Conservation (phyloP, 2,888 invertebrate genomes). For the Stenodema calcarata region DNA sequence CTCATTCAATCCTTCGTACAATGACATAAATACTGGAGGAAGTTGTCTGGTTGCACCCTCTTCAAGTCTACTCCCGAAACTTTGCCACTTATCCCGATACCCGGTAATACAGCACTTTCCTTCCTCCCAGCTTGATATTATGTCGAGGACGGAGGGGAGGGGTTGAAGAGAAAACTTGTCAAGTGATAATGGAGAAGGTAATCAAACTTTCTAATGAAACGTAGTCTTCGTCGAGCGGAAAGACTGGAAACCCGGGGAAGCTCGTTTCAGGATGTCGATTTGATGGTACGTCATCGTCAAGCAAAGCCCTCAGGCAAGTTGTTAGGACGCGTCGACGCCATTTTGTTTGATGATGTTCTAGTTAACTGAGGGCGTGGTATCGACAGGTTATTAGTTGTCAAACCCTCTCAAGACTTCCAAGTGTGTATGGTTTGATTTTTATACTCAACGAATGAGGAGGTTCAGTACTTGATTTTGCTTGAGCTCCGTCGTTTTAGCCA, state of each 20-base stretch:
- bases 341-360: neutral
- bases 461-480: too few relatives aligned
- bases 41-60: neutral
- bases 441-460: too few relatives aligned
- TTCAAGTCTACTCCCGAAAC: neutral
- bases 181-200: constrained; percentile 28
- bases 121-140: neutral
- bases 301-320: neutral
- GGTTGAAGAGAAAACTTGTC: neutral
- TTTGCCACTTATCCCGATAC: constrained; percentile 33
- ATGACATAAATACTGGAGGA: neutral
- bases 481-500: too few relatives aligned
- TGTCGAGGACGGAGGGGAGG: too few relatives aligned
- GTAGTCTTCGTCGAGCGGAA: neutral
- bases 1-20: neutral
- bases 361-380: neutral
- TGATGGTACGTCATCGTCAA: constrained; percentile 16
- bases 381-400: neutral
- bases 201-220: constrained; percentile 35
- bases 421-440: too few relatives aligned
- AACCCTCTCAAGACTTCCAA: too few relatives aligned
- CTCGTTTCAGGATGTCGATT: neutral
- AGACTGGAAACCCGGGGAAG: neutral
- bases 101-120: neutral
- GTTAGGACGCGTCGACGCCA: neutral